Conservation (phyloP, 2,113 vertebrate species). For the Megatriorchis doriae region DNA sequence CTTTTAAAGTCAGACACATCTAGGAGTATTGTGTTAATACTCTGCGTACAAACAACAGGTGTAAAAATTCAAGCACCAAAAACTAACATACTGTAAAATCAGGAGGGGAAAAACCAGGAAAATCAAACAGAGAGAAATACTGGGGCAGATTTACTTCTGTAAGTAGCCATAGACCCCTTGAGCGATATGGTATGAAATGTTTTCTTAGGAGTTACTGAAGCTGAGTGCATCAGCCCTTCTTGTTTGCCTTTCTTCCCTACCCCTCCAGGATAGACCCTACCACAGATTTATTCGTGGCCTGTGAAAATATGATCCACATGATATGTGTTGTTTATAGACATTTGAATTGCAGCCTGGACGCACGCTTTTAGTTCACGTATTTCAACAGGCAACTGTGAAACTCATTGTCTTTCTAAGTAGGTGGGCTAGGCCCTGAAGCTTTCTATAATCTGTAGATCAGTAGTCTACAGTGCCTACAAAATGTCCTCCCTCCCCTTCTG, state of each 20-base stretch:
- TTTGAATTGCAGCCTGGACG: not conserved
- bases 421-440: not conserved
- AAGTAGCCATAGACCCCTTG: not conserved
- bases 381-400: not conserved
- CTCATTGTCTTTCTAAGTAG: not conserved
- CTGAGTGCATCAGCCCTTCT: not conserved
- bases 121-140: not conserved
- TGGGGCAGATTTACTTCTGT: not conserved
- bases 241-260: not conserved
- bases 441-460: not conserved
- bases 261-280: not conserved
- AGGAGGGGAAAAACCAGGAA: not conserved
- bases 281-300: not conserved
- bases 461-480: not conserved
- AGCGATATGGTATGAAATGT: not conserved
- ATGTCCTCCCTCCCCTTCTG: not conserved
- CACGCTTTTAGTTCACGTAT: not conserved
- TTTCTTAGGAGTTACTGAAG: not conserved
- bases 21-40: not conserved
- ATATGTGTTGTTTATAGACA: not conserved
- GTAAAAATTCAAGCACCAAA: not conserved
- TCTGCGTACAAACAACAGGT: not conserved
- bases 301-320: not conserved
- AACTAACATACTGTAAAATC: not conserved
- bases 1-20: conserved; percentile 38